Conservation (phyloP, 2,113 vertebrate genomes). For the Orthonyx spaldingii region DNA sequence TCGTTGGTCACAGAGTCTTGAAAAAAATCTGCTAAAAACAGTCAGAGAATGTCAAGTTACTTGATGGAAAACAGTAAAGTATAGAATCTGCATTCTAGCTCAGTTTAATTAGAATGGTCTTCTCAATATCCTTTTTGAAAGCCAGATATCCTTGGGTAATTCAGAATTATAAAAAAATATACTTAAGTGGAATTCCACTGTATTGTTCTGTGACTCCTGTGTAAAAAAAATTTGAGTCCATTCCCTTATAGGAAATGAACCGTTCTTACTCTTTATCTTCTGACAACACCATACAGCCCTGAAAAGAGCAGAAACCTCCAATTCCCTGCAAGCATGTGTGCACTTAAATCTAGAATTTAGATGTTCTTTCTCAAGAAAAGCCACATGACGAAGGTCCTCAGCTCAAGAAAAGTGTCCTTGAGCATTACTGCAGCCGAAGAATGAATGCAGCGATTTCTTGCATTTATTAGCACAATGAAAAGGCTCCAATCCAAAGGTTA, state of each 20-base stretch:
- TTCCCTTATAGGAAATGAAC: background rate
- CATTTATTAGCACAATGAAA: background rate
- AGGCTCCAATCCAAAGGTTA: no score
- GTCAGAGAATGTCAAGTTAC: background rate
- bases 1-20: background rate
- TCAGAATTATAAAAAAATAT: background rate
- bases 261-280: background rate
- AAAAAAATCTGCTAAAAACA: background rate
- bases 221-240: background rate
- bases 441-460: background rate
- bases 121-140: background rate
- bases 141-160: background rate
- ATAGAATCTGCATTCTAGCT: background rate
- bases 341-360: background rate
- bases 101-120: background rate
- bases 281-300: background rate
- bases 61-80: rapidly evolving
- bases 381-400: background rate
- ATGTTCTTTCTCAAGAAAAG: background rate
- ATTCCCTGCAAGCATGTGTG: rapidly evolving
- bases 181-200: background rate
- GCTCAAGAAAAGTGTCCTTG: background rate
- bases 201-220: background rate
- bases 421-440: background rate
- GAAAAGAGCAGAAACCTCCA: background rate